phyloP scores from a whole-genome alignment of 2,888 invertebrate species.

The Aleiodes testaceus region DNA sequence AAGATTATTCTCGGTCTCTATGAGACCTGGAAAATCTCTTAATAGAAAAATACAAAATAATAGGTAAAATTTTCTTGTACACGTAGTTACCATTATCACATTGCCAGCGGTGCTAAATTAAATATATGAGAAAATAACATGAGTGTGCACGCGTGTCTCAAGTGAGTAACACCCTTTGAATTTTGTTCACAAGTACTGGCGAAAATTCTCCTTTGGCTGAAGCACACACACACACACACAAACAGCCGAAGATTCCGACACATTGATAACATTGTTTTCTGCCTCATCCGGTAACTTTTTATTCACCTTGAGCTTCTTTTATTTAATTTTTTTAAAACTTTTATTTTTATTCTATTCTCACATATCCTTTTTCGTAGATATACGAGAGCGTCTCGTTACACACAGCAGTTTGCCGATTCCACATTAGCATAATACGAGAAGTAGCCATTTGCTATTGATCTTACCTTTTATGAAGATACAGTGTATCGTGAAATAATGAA shows the following conservation, averaged over 20 bases:
- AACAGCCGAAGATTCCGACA: conserved; percentile 57
- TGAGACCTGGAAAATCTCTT: conserved; percentile 7
- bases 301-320: conserved; percentile 45
- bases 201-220: conserved; percentile 27
- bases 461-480: conserved; percentile 44
- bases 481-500: too few species aligned
- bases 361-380: conserved; percentile 22
- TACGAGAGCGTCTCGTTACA: conserved; percentile 20
- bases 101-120: conserved; percentile 11
- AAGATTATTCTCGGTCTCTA: conserved; percentile 13
- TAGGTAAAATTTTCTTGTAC: conserved; percentile 2
- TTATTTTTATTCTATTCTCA: neutral
- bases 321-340: neutral
- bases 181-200: conserved; percentile 37
- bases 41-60: conserved; percentile 14
- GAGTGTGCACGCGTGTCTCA: conserved; percentile 41
- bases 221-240: too few species aligned
- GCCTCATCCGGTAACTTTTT: conserved; percentile 59
- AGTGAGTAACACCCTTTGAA: conserved; percentile 58
- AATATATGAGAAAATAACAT: conserved; percentile 26
- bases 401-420: conserved; percentile 1
- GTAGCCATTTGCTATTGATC: conserved; percentile 44
- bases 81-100: conserved; percentile 22
- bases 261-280: conserved; percentile 67
- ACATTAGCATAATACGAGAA: conserved; percentile 48